Percentiles rank a stretch among this genome's conserved stretches.
Evolutionary conservation across 2,113 vertebrate genomes (phyloP).

Genomic region (Corythoichthys intestinalis): DNA sequence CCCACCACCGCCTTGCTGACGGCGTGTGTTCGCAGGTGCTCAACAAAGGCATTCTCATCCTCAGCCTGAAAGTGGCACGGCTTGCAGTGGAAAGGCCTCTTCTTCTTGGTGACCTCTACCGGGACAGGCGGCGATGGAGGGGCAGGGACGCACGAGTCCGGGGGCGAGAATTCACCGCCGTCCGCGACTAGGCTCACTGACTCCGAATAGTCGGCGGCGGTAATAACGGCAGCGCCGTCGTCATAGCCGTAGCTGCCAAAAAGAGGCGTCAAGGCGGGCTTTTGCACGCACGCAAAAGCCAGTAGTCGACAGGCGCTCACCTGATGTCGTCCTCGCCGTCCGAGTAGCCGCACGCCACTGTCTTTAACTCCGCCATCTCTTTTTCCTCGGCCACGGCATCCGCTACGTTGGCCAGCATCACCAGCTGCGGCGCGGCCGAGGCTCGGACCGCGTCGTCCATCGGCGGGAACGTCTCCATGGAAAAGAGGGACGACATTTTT

Average conservation of each 20-base stretch:
- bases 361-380: constrained; percentile 93
- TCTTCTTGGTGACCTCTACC: constrained; percentile 72
- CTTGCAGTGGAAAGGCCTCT: constrained; percentile 92
- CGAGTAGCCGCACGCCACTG: constrained; percentile 83
- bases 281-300: not conserved
- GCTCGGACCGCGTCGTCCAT: constrained; percentile 77
- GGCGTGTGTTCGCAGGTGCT: constrained; percentile 87
- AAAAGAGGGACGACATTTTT: constrained; percentile 84
- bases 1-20: constrained; percentile 89
- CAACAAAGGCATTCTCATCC: constrained; percentile 87
- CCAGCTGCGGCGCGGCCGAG: constrained; percentile 88
- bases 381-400: constrained; percentile 80
- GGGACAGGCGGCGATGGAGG: constrained; percentile 27
- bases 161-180: constrained; percentile 35
- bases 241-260: constrained; percentile 69
- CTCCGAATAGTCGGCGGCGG: constrained; percentile 47
- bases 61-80: constrained; percentile 89
- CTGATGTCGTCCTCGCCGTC: constrained; percentile 86
- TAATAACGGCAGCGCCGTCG: constrained; percentile 42
- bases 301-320: constrained; percentile 18
- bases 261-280: not conserved
- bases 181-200: constrained; percentile 12
- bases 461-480: constrained; percentile 77
- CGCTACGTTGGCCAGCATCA: constrained; percentile 95
- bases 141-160: not conserved